phyloP scores from a whole-genome alignment of 2,888 invertebrate genomes.

The Heliconius erato region DNA sequence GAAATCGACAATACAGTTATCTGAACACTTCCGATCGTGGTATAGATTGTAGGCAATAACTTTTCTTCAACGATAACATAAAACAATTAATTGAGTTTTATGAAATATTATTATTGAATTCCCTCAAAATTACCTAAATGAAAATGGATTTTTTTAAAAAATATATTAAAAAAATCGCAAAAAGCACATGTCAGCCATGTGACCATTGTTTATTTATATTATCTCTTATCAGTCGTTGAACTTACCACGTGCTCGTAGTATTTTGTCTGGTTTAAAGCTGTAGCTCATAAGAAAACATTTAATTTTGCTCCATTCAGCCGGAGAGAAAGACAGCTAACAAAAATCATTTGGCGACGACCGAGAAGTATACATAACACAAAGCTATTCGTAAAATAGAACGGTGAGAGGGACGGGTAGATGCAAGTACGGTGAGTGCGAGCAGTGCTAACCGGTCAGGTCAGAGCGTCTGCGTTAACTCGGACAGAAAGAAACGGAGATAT shows the following conservation, averaged over 20 bases:
- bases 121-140: background rate
- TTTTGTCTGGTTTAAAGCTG: slow-evolving; percentile 85
- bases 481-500: slow-evolving; percentile 70
- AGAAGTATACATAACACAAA: slow-evolving; percentile 86
- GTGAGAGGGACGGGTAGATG: slow-evolving; percentile 73
- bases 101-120: background rate
- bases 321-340: slow-evolving; percentile 85
- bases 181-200: slow-evolving; percentile 50
- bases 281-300: slow-evolving; percentile 82
- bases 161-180: slow-evolving; percentile 1
- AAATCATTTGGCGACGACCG: slow-evolving; percentile 84
- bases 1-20: slow-evolving; percentile 12
- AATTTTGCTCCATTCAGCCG: slow-evolving; percentile 84
- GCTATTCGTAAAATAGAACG: slow-evolving; percentile 86
- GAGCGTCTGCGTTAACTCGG: slow-evolving; percentile 81
- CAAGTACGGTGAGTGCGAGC: slow-evolving; percentile 62
- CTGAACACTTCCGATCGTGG: slow-evolving; percentile 14
- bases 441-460: slow-evolving; percentile 75
- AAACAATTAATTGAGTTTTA: background rate
- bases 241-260: slow-evolving; percentile 82
- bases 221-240: slow-evolving; percentile 83
- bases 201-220: slow-evolving; percentile 79
- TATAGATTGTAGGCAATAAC: slow-evolving; percentile 11
- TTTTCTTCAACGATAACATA: slow-evolving; percentile 8
- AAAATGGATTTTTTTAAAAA: background rate